These are phyloP conservation scores for Malurus elegans DNA, from an alignment of 2,113 vertebrate genomes.

Conservation along the genomic window DNA sequence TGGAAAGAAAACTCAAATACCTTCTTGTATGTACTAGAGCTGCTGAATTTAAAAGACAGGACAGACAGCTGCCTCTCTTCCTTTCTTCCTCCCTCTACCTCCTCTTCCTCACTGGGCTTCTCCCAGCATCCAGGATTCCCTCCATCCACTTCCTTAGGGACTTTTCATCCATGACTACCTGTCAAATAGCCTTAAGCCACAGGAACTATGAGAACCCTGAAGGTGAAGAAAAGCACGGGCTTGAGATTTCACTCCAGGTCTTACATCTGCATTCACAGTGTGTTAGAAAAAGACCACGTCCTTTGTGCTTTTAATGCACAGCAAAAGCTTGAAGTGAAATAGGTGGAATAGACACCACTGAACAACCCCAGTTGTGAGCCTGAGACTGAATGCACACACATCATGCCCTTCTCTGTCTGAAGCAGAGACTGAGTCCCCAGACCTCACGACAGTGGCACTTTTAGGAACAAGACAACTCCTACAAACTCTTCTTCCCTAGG, in stretches of 20 bases:
- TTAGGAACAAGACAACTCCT: not conserved
- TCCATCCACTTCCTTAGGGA: not conserved
- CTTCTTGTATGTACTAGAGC: not conserved
- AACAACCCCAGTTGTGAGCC: not conserved
- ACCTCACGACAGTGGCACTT: accelerated
- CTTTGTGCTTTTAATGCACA: not conserved
- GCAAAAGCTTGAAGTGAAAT: not conserved
- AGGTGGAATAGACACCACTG: not conserved
- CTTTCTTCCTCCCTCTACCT: not conserved
- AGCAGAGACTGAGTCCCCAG: not conserved
- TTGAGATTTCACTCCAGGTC: not conserved
- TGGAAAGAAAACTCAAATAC: not conserved
- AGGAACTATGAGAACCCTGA: not conserved
- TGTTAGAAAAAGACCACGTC: not conserved
- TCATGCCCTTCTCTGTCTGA: not conserved
- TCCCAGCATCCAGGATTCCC: not conserved
- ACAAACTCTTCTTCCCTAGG: not conserved
- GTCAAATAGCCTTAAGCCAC: not conserved
- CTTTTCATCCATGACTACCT: not conserved
- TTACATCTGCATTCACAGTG: not conserved
- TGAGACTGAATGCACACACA: not conserved
- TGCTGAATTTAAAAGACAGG: not conserved
- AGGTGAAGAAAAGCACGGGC: accelerated
- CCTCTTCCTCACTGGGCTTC: not conserved
- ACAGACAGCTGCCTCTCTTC: not conserved